Evolutionary conservation across 2,888 invertebrate species (phyloP).

Genomic region (Aelia acuminata): DNA sequence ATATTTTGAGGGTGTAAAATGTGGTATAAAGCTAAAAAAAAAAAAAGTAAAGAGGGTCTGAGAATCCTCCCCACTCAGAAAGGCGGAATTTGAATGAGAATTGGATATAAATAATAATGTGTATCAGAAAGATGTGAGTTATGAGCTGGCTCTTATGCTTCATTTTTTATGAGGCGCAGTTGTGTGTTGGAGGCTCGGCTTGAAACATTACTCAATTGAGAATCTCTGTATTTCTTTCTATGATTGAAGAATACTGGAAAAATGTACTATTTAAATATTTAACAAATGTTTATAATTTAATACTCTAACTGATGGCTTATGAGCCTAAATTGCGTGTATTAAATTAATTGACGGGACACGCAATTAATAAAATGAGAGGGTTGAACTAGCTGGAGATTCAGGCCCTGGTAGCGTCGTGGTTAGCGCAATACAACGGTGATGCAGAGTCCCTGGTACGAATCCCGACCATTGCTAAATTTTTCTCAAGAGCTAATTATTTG

Average conservation of each 20-base stretch:
- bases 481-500: too few relatives aligned
- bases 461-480: too few relatives aligned
- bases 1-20: conserved; percentile 11
- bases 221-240: background rate
- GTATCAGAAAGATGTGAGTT: conserved; percentile 56
- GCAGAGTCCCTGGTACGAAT: too few relatives aligned
- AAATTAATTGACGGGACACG: too few relatives aligned
- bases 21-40: background rate
- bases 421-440: too few relatives aligned
- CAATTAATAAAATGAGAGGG: too few relatives aligned
- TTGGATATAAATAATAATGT: conserved; percentile 65
- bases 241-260: background rate
- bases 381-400: too few relatives aligned
- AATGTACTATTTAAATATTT: background rate
- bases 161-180: conserved; percentile 19
- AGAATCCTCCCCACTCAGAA: background rate
- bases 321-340: too few relatives aligned
- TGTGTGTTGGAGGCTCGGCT: background rate
- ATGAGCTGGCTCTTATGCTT: background rate
- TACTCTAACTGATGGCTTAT: too few relatives aligned
- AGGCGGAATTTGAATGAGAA: conserved; percentile 64
- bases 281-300: background rate
- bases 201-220: background rate
- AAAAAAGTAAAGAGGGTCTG: background rate
- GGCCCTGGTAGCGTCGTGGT: too few relatives aligned